These are phyloP conservation scores for Alectoris magna DNA, from an alignment of 2,797 vertebrate species.

Conservation along the genomic window DNA sequence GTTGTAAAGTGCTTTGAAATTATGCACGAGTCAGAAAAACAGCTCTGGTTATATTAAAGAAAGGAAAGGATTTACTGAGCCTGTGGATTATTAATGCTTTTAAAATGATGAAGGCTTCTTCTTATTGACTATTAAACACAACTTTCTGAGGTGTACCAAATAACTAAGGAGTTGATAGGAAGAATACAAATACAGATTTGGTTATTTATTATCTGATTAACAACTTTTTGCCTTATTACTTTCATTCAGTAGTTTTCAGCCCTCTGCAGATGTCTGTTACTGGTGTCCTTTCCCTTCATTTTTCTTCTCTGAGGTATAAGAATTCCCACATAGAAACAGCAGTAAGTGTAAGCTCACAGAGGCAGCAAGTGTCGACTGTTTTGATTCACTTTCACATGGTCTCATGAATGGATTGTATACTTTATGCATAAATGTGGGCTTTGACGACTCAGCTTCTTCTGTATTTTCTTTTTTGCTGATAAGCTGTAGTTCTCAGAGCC, in stretches of 20 bases:
- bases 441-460: background rate
- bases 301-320: background rate
- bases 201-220: background rate
- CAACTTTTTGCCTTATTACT: background rate
- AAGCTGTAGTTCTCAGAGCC: background rate
- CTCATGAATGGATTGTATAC: background rate
- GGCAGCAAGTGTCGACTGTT: background rate
- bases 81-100: background rate
- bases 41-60: background rate
- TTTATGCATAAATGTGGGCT: background rate
- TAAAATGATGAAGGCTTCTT: background rate
- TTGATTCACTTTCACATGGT: background rate
- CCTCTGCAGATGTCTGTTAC: background rate
- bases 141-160: background rate
- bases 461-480: background rate
- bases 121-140: background rate
- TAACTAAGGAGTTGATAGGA: background rate
- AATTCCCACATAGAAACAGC: background rate
- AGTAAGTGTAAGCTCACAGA: background rate
- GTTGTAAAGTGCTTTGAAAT: background rate
- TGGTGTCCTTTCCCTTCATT: background rate
- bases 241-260: background rate
- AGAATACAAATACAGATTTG: background rate
- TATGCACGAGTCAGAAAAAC: background rate
- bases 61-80: background rate